Percentiles rank a stretch among this genome's conserved stretches.
Evolutionary conservation across 2,888 invertebrate genomes (phyloP).

Genomic region (Sycophila texana): DNA sequence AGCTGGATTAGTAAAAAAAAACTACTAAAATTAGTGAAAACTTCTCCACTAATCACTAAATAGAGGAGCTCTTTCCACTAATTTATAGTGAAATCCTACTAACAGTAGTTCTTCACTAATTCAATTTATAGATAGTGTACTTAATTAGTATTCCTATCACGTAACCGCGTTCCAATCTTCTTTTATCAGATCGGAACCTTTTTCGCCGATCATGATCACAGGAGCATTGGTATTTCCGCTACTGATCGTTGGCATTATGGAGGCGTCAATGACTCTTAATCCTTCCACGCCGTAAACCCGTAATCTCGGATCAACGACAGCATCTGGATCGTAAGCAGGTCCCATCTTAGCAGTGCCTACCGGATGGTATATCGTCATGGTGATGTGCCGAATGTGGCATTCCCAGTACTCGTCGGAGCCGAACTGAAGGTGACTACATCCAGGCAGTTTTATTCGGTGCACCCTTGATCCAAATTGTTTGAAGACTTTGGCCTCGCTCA

Average conservation of each 20-base stretch:
- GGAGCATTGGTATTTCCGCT: constrained; percentile 95
- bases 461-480: constrained; percentile 87
- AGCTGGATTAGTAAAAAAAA: no score
- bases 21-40: neutral
- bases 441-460: constrained; percentile 86
- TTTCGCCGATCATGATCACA: constrained; percentile 94
- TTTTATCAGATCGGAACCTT: constrained; percentile 90
- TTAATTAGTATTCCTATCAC: neutral
- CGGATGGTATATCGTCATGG: constrained; percentile 94
- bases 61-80: no score
- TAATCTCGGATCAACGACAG: constrained; percentile 89
- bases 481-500: constrained; percentile 87
- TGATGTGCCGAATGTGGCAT: constrained; percentile 90
- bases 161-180: constrained; percentile 82
- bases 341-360: constrained; percentile 94
- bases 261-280: constrained; percentile 89
- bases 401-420: constrained; percentile 90
- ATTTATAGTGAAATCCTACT: no score
- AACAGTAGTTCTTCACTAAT: neutral
- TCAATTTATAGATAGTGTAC: neutral
- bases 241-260: constrained; percentile 91
- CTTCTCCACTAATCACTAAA: neutral
- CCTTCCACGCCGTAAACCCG: constrained; percentile 87
- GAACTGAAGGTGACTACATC: constrained; percentile 84
- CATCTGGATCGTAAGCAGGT: constrained; percentile 84